Evolutionary conservation across 2,888 invertebrate species (phyloP).

Genomic region (Torymus auratus): DNA sequence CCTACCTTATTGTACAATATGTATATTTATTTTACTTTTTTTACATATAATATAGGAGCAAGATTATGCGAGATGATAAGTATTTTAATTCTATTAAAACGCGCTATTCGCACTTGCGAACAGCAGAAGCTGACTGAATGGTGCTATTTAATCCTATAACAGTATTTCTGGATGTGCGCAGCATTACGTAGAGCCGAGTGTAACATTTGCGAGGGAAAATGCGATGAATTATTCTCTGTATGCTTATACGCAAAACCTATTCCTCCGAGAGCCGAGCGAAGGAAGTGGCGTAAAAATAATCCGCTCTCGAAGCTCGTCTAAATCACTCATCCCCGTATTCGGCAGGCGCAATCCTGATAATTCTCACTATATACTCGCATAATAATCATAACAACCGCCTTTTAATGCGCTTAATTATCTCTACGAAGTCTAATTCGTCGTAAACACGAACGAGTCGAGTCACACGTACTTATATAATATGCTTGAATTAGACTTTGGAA

Average conservation of each 20-base stretch:
- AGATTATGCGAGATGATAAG: too few relatives aligned
- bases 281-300: constrained; percentile 33
- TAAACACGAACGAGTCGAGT: constrained; percentile 1
- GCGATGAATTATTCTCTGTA: constrained; percentile 29
- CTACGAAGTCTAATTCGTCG: constrained; percentile 1
- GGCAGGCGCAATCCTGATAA: constrained; percentile 18
- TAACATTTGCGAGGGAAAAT: constrained; percentile 43
- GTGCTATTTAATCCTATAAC: constrained; percentile 34
- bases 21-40: too few relatives aligned
- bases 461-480: constrained; percentile 2
- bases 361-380: neutral
- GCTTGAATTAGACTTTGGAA: neutral
- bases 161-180: constrained; percentile 16
- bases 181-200: constrained; percentile 1
- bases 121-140: constrained; percentile 22
- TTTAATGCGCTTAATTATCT: constrained; percentile 36
- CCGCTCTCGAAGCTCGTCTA: constrained; percentile 7
- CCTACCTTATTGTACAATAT: too few relatives aligned
- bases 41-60: too few relatives aligned
- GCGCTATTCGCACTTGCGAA: neutral
- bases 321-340: neutral
- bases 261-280: neutral
- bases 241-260: constrained; percentile 18
- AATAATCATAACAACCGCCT: constrained; percentile 27
- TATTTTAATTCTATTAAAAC: too few relatives aligned